These are phyloP conservation scores for Phasianus colchicus DNA, from an alignment of 2,113 vertebrate genomes.

Conservation along the genomic window DNA sequence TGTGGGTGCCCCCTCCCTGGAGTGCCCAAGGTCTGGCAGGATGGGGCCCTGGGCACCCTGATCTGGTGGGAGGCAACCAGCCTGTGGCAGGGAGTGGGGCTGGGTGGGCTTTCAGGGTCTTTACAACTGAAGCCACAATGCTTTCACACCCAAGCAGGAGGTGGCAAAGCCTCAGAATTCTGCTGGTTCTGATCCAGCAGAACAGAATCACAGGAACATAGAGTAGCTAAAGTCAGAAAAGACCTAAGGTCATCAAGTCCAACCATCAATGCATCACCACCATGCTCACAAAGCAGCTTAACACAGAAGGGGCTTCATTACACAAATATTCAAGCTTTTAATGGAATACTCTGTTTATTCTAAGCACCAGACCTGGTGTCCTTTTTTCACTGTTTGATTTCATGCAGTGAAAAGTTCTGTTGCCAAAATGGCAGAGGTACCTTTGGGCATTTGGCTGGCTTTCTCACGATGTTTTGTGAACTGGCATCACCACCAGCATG, in stretches of 20 bases:
- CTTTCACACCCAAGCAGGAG: neutral
- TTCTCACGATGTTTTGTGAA: neutral
- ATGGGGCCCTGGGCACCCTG: no score
- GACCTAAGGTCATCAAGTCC: no score
- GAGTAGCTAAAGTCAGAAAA: no score
- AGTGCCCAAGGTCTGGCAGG: no score
- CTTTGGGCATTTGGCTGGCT: neutral
- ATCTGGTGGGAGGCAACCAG: no score
- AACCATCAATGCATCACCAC: no score
- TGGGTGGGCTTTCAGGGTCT: no score
- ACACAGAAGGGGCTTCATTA: neutral
- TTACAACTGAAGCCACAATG: no score
- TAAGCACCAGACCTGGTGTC: neutral
- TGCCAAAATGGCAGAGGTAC: neutral
- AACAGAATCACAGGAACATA: neutral
- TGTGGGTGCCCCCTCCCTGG: no score
- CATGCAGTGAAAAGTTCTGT: neutral
- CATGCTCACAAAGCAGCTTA: neutral
- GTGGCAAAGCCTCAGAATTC: neutral
- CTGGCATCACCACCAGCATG: accelerated
- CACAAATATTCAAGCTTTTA: neutral
- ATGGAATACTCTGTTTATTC: neutral
- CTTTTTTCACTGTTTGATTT: neutral
- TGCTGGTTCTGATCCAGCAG: neutral
- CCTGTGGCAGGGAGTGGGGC: no score